Base-by-base conservation (phyloP, 2,113 vertebrate species). In the Etheostoma spectabile region DNA sequence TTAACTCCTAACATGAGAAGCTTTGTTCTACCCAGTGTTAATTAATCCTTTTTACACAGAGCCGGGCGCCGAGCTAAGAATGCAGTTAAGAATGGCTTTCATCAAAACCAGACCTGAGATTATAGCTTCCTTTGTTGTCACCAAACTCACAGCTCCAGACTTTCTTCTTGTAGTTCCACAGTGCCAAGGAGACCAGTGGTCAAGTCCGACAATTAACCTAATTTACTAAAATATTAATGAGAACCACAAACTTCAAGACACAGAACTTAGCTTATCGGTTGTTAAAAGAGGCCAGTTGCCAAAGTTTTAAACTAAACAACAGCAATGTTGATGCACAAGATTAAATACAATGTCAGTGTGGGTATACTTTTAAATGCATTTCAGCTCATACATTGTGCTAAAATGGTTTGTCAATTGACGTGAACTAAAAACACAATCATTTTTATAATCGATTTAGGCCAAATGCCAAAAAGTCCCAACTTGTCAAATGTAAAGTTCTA, bases 201-300 rank as follows among this genome's bases (percentile, higher is more conserved):
- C 77, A 75, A 69, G 66, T 45, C 51, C 62, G 64, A 74, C 64
- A 85, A 83, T 89, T 79, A 82, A 85, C 80, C 67, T 85, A 35
- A 68, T 82, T 85, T 57, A 61, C 11, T 48, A 33, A 78, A 79
- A 62, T 49, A 68, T 65, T 69, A 49, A 73, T 38, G 33, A 57
- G 65, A 24, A 55, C 22, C 59, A 45, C 51, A 22, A 35, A 62
- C 33, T 35, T 49, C 5, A 45, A 64, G 21, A 38, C 52, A 56
- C 55, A 49, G 24, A 56, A n/a, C 46, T 49, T 6, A 30, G 30
- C 64, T 72, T 12, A 76, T 62, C 75, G 27, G 27, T 66, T 22
- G 42, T 22, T 55, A 22, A 75, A 59, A 38, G 19, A 70, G 62
- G 38, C 8, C 46, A 51, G 45, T 63, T 74, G 53, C 49, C n/a